Percentiles rank a stretch among this genome's conserved stretches.
Evolutionary conservation across 2,113 vertebrate genomes (phyloP).

Genomic region (Menidia beryllina): DNA sequence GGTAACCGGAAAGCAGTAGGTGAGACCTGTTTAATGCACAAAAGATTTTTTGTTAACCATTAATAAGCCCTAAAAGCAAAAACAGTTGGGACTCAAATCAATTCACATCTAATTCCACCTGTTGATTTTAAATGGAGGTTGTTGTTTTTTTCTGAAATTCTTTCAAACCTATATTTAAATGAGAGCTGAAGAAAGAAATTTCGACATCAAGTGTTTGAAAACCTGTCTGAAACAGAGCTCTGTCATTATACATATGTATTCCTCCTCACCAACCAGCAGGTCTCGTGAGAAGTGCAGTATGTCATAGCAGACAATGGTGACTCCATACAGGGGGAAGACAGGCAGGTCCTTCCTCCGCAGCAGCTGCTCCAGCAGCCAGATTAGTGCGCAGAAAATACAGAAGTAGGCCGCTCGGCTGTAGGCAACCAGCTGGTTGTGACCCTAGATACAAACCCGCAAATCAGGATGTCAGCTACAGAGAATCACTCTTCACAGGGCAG

Average conservation of each 20-base stretch:
- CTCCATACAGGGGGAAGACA: slow-evolving; percentile 87
- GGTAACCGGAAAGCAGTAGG: slow-evolving; percentile 93
- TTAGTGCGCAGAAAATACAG: slow-evolving; percentile 93
- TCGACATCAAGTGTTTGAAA: neutral
- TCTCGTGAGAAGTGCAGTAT: slow-evolving; percentile 85
- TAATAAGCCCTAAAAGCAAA: neutral
- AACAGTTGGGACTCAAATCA: too few species aligned
- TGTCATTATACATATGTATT: neutral
- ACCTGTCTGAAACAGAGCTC: neutral
- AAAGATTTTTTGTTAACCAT: neutral
- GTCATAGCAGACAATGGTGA: slow-evolving; percentile 89
- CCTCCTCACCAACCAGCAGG: slow-evolving; percentile 88
- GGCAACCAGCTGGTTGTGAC: slow-evolving; percentile 95
- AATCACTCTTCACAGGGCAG: neutral
- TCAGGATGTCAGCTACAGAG: neutral
- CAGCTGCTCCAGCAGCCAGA: slow-evolving; percentile 92
- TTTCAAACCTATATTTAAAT: neutral
- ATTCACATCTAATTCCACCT: too few species aligned
- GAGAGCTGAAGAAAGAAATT: neutral
- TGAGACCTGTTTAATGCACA: slow-evolving; percentile 82
- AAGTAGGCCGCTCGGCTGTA: slow-evolving; percentile 97
- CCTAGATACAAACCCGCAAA: slow-evolving; percentile 75
- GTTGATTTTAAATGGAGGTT: too few species aligned
- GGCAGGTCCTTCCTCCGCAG: slow-evolving; percentile 87
- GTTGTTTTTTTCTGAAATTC: too few species aligned